Base-by-base conservation (phyloP, 2,797 vertebrate genomes). In the Hoplostethus atlanticus region DNA sequence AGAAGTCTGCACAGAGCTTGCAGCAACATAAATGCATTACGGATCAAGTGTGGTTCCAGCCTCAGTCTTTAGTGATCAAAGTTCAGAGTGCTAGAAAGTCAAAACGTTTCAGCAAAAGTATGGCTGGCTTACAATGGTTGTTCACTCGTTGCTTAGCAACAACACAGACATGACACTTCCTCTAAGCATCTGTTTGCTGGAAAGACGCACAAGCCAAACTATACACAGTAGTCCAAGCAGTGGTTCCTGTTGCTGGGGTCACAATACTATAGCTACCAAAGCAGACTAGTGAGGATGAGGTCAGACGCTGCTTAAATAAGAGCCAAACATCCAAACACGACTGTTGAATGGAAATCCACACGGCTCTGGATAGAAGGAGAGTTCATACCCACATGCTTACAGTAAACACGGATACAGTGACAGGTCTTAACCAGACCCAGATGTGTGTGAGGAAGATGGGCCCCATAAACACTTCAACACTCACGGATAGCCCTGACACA, bases 371-470 rank as follows among this genome's bases (percentile, higher is more conserved):
- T 38, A 67, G 48, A 76, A 72, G 73, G 63, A 67, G 40, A 52
- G 28, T 59, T 69, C 7, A 52, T 64, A 21, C 34, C 53, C 48
- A 66, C 2, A 3, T 80, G 68, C 89, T 85, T 77, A 86, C 56
- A 48, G 71, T 74, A 70, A 87, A 85, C 68, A 68, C 76, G 84
- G 80, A 84, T 71, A 81, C 86, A 83, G 84, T 80, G 85, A 82
- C 64, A 68, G 55, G 34, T 73, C 81, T 65, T 87, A 91, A 92
- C 78, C 71, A 15, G 60, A 65, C 11, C 80, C 87, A 91, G 88
- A 92, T 92, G 83, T 86, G 79, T 4, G 3, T 44, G 63, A 81
- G 68, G 75, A 85, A 64, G 81, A 74, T 58, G 72, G 67, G 56
- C 63, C 68, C 59, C 74, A 55, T 70, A 84, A 84, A 82, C 58